Evolutionary conservation across 2,888 invertebrate species (phyloP).

Genomic region (Ganaspis brasiliensis): DNA sequence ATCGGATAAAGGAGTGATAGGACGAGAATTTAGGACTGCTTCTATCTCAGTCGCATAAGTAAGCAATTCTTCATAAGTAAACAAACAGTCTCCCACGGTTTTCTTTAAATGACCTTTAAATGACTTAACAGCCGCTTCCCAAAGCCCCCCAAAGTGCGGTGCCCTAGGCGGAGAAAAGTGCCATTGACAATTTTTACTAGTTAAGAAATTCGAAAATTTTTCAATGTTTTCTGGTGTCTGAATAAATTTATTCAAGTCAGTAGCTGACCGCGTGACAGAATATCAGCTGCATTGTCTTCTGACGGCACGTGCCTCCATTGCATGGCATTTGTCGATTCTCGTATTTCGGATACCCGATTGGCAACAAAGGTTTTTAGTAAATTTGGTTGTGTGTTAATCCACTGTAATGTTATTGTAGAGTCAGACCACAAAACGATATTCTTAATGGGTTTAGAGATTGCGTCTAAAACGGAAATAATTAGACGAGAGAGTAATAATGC

Average conservation of each 20-base stretch:
- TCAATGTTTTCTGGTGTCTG: too few relatives aligned
- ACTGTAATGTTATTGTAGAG: background rate
- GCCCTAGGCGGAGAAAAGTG: too few relatives aligned
- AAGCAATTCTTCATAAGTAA: too few relatives aligned
- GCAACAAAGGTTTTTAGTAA: background rate
- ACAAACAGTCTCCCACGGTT: too few relatives aligned
- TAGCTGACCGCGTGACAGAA: conserved; percentile 54
- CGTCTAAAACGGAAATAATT: background rate
- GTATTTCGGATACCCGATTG: conserved; percentile 56
- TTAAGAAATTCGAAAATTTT: too few relatives aligned
- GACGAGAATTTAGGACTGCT: too few relatives aligned
- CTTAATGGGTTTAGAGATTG: background rate
- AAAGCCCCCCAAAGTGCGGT: too few relatives aligned
- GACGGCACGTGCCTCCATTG: conserved; percentile 55
- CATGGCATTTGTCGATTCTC: conserved; percentile 39
- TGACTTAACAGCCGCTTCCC: too few relatives aligned
- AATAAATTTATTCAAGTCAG: conserved; percentile 52
- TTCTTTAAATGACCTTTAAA: too few relatives aligned
- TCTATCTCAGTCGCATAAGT: too few relatives aligned
- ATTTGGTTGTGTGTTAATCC: background rate
- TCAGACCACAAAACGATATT: background rate
- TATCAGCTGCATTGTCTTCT: conserved; percentile 61
- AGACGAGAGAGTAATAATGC: background rate
- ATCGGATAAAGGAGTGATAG: too few relatives aligned
- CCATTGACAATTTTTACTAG: too few relatives aligned